Evolutionary conservation across 2,113 vertebrate species (phyloP).

Genomic region (Carollia perspicillata): DNA sequence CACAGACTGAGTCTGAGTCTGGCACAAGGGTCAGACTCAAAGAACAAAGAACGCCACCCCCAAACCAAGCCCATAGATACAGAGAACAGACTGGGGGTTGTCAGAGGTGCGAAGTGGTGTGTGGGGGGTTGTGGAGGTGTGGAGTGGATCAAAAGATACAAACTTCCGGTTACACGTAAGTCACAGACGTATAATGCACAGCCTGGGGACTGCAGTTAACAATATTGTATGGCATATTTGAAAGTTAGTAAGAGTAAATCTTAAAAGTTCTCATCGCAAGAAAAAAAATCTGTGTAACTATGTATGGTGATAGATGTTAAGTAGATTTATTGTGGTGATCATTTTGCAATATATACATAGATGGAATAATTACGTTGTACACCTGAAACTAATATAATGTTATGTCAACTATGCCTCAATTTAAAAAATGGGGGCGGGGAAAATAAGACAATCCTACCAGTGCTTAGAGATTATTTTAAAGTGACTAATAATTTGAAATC

Average conservation of each 20-base stretch:
- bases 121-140: neutral
- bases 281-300: neutral
- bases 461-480: neutral
- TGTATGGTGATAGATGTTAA: neutral
- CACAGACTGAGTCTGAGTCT: too few species aligned
- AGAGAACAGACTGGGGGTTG: too few species aligned
- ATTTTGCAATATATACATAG: neutral
- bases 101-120: too few species aligned
- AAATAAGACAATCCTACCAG: neutral
- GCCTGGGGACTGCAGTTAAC: too few species aligned
- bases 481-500: conserved; percentile 6
- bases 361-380: neutral
- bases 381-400: neutral
- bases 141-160: neutral
- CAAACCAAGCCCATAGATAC: too few species aligned
- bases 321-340: neutral
- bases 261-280: too few species aligned
- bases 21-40: too few species aligned
- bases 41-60: too few species aligned
- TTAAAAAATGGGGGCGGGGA: too few species aligned
- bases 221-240: too few species aligned
- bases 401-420: neutral
- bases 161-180: neutral
- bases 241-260: too few species aligned
- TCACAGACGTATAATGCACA: too few species aligned